Evolutionary conservation across 2,888 invertebrate species (phyloP).

Genomic region (Caenorhabditis sp.): DNA sequence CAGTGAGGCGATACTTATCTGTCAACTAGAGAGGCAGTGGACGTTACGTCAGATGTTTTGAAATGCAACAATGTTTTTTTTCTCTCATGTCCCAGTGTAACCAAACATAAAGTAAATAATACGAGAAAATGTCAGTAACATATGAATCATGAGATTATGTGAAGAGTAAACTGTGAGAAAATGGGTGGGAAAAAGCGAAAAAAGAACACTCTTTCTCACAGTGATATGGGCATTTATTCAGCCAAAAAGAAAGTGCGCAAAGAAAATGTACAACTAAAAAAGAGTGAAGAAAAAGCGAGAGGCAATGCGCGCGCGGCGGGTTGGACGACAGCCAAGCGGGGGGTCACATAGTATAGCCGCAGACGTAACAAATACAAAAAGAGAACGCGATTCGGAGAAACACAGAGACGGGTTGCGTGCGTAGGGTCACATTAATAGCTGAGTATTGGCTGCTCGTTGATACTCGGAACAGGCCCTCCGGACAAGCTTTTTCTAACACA

Average conservation of each 20-base stretch:
- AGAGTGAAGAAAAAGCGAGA: constrained; percentile 59
- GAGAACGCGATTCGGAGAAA: constrained; percentile 35
- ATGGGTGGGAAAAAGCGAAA: constrained; percentile 11
- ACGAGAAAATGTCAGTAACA: neutral
- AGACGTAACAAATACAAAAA: constrained; percentile 51
- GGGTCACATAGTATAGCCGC: constrained; percentile 55
- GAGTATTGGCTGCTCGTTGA: constrained; percentile 67
- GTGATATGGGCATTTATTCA: constrained; percentile 59
- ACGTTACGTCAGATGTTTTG: constrained; percentile 22
- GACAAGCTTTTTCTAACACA: constrained; percentile 59
- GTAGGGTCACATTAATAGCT: constrained; percentile 67
- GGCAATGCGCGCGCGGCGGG: constrained; percentile 53
- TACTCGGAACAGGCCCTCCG: constrained; percentile 53
- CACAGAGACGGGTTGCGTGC: constrained; percentile 60
- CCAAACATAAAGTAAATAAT: neutral
- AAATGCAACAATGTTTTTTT: constrained; percentile 34
- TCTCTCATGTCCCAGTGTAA: constrained; percentile 1
- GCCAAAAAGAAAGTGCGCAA: constrained; percentile 54
- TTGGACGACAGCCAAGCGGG: constrained; percentile 59
- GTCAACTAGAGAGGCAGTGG: constrained; percentile 11
- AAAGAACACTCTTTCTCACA: constrained; percentile 17
- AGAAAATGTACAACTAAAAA: constrained; percentile 64
- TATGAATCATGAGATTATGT: neutral
- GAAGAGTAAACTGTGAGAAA: neutral
- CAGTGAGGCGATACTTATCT: constrained; percentile 28